Percentiles rank a stretch among this genome's conserved stretches.
Evolutionary conservation across 2,797 vertebrate species (phyloP).

Genomic region (Thripadectes ignobilis): DNA sequence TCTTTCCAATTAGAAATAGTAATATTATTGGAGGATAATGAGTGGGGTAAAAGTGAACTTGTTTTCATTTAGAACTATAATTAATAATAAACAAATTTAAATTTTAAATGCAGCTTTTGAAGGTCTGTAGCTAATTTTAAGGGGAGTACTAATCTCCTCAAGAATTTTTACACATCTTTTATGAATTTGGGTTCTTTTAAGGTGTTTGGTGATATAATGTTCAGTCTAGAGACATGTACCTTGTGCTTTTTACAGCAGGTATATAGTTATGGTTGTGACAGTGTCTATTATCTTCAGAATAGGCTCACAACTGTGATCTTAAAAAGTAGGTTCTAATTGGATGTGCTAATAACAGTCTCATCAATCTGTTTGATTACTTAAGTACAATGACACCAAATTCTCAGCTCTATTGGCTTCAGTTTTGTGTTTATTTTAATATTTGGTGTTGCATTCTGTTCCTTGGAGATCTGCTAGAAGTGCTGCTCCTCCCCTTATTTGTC

Average conservation of each 20-base stretch:
- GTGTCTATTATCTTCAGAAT: neutral
- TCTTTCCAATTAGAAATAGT: neutral
- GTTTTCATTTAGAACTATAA: neutral
- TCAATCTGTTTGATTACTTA: neutral
- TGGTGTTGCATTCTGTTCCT: neutral
- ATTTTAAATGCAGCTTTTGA: neutral
- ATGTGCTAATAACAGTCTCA: neutral
- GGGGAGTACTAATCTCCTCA: neutral
- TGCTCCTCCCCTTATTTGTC: neutral
- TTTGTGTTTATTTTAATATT: neutral
- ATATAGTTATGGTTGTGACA: neutral
- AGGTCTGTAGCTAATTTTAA: neutral
- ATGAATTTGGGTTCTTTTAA: neutral
- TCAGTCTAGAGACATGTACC: neutral
- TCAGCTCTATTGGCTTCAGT: neutral
- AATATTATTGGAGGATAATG: neutral
- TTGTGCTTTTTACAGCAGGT: neutral
- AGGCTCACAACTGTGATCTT: neutral
- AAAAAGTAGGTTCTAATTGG: neutral
- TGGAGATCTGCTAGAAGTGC: neutral
- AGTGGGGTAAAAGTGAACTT: neutral
- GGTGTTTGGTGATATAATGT: neutral
- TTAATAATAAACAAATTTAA: neutral
- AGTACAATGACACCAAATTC: neutral
- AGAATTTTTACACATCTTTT: neutral